These are phyloP conservation scores for Nothobranchius furzeri DNA, from an alignment of 2,113 vertebrate species.

Conservation along the genomic window DNA sequence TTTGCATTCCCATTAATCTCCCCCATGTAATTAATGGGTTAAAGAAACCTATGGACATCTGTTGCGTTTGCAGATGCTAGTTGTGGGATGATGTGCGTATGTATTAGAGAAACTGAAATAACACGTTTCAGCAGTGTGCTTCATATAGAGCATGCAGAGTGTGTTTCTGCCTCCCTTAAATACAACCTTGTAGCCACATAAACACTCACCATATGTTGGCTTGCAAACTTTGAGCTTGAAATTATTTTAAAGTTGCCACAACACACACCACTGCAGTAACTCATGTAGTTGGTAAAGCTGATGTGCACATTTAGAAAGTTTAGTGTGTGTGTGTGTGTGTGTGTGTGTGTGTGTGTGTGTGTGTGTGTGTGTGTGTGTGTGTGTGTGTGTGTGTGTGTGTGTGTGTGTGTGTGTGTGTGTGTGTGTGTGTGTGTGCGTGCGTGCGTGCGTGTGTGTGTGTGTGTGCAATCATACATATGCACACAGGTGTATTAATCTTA, in stretches of 20 bases:
- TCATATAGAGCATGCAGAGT: slow-evolving; percentile 40
- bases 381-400: no score
- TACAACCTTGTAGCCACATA: slow-evolving; percentile 53
- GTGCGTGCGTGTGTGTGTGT: no score
- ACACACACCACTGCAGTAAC: slow-evolving; percentile 3
- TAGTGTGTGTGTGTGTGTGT: no score
- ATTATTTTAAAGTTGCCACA: slow-evolving; percentile 36
- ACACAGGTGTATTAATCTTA: no score
- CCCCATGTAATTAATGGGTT: slow-evolving; percentile 2
- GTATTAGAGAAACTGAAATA: slow-evolving; percentile 26
- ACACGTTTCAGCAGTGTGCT: slow-evolving; percentile 15
- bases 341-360: no score
- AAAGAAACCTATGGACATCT: slow-evolving; percentile 23
- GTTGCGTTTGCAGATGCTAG: slow-evolving; percentile 25
- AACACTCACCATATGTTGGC: slow-evolving; percentile 24
- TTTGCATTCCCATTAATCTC: not conserved
- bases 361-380: no score
- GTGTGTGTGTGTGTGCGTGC: no score
- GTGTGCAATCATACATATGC: no score
- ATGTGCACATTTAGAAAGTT: not conserved
- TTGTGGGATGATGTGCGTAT: not conserved
- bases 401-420: no score
- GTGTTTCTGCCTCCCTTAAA: slow-evolving; percentile 38
- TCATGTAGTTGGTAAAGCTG: not conserved
- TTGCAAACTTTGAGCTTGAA: slow-evolving; percentile 38